A percentile compares a stretch with the other conserved stretches of the same genome.
Evolutionary conservation across 2,113 vertebrate species (phyloP).

Genomic region (Chelonoidis abingdonii): DNA sequence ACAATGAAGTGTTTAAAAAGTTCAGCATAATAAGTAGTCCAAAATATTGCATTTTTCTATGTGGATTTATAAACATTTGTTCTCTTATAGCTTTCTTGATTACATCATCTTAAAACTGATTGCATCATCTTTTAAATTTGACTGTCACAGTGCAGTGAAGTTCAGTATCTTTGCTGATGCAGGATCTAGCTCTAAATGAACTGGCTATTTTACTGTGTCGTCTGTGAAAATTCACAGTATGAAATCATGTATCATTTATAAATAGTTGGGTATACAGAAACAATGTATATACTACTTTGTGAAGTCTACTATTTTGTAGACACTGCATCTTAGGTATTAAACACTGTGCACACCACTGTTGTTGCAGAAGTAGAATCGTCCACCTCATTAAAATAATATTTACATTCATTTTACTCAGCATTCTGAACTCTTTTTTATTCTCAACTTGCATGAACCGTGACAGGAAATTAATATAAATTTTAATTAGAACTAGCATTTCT

Average conservation of each 20-base stretch:
- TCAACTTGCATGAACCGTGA: neutral
- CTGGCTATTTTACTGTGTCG: neutral
- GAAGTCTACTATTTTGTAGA: neutral
- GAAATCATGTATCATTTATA: neutral
- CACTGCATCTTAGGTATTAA: neutral
- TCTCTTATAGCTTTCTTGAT: neutral
- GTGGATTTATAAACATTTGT: neutral
- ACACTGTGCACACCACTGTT: neutral
- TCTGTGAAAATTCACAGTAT: neutral
- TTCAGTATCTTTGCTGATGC: neutral
- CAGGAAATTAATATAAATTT: neutral
- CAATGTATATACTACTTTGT: neutral
- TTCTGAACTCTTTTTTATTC: neutral
- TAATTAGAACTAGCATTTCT: neutral
- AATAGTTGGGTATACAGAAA: neutral
- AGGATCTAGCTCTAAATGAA: neutral
- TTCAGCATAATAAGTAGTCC: neutral
- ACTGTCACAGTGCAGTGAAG: neutral
- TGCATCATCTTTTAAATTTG: conserved; percentile 13
- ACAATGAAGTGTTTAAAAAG: neutral
- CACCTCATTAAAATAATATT: neutral
- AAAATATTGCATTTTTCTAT: neutral
- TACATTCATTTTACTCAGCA: neutral
- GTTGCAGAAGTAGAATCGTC: neutral
- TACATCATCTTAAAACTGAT: neutral